These are phyloP conservation scores for Rhea americana DNA, from an alignment of 2,113 vertebrate genomes.

Conservation along the genomic window DNA sequence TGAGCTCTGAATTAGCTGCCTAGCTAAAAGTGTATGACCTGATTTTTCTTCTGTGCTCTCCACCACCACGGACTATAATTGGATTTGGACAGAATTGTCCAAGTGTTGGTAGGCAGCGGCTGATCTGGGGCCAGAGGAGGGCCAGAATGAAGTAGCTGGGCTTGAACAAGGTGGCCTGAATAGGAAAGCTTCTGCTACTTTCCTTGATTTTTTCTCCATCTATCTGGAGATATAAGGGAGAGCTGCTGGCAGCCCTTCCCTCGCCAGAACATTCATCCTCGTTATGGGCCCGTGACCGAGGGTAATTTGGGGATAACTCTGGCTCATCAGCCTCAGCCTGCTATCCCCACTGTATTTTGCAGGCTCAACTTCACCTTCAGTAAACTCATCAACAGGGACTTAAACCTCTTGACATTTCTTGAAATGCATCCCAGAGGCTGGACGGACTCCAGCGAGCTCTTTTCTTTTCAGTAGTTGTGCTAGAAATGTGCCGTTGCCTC, in stretches of 20 bases:
- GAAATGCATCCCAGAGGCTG: background rate
- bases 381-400: background rate
- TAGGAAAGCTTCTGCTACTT: background rate
- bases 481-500: background rate
- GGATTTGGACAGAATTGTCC: background rate
- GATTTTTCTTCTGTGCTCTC: background rate
- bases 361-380: background rate
- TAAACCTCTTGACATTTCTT: background rate
- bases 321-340: background rate
- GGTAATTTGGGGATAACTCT: background rate
- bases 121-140: background rate
- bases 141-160: background rate
- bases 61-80: background rate
- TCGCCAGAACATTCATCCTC: background rate
- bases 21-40: background rate
- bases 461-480: background rate
- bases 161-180: background rate
- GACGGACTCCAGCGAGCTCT: background rate
- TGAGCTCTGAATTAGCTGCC: background rate
- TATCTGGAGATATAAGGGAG: background rate
- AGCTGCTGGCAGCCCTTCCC: background rate
- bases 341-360: background rate
- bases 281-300: background rate
- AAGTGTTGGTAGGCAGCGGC: background rate
- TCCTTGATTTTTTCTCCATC: background rate